phyloP scores from a whole-genome alignment of 2,888 invertebrate species.

The Rutpela maculata region DNA sequence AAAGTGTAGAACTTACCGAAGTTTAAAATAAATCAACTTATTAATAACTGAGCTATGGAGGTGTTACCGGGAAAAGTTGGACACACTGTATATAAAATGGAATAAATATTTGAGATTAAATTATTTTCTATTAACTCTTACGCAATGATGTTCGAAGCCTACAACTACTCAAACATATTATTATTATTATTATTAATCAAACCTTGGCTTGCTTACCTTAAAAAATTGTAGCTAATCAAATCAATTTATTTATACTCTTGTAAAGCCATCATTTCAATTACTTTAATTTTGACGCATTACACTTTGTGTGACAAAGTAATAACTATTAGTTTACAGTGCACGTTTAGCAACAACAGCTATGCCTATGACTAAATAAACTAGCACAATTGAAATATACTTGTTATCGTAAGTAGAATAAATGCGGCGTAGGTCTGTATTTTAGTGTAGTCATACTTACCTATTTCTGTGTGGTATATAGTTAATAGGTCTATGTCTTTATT shows the following conservation, averaged over 20 bases:
- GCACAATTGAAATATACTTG: constrained; percentile 24
- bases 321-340: not conserved
- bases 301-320: not conserved
- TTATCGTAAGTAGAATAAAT: constrained; percentile 12
- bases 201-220: not conserved
- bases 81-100: too few relatives aligned
- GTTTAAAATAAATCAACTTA: too few relatives aligned
- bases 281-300: not conserved
- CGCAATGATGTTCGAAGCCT: too few relatives aligned
- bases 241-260: not conserved
- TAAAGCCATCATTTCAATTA: not conserved
- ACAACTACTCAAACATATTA: too few relatives aligned
- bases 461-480: not conserved
- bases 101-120: too few relatives aligned
- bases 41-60: too few relatives aligned
- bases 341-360: not conserved
- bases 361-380: not conserved
- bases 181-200: too few relatives aligned
- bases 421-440: constrained; percentile 13
- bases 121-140: too few relatives aligned
- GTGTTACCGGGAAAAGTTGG: too few relatives aligned
- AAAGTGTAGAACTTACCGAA: too few relatives aligned
- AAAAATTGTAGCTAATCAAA: not conserved
- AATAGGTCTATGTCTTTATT: not conserved
- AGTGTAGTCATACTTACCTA: not conserved